Conservation (phyloP, 2,888 invertebrate genomes). For the Parapristionchus giblindavisi region DNA sequence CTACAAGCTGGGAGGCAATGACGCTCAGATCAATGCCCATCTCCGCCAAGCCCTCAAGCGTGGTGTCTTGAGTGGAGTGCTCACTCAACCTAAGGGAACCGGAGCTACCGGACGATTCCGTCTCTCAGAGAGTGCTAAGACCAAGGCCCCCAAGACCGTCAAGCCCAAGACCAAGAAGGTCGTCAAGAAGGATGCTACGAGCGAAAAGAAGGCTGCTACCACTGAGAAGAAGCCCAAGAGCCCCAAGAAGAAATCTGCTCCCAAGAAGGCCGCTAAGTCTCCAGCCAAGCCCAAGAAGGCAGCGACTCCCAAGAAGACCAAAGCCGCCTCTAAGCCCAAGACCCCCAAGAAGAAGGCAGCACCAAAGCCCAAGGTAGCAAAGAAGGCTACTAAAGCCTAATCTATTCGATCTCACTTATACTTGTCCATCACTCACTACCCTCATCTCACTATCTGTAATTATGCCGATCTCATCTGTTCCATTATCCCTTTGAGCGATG, state of each 20-base stretch:
- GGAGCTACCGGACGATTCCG: constrained; percentile 37
- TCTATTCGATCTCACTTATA: too few relatives aligned
- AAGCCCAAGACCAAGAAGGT: too few relatives aligned
- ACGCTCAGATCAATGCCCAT: constrained; percentile 33
- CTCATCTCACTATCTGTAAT: too few relatives aligned
- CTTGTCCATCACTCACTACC: too few relatives aligned
- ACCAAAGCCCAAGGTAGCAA: constrained; percentile 36
- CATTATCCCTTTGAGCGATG: too few relatives aligned
- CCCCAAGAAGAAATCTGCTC: background rate
- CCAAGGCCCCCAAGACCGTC: constrained; percentile 5
- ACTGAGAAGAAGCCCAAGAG: too few relatives aligned
- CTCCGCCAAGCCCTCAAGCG: constrained; percentile 33
- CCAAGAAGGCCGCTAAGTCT: constrained; percentile 16
- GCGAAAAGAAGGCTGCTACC: too few relatives aligned
- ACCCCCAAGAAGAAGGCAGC: constrained; percentile 42
- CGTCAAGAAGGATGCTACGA: too few relatives aligned
- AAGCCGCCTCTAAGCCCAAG: constrained; percentile 8
- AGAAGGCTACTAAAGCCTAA: too few relatives aligned
- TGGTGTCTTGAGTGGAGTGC: constrained; percentile 17
- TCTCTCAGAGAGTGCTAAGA: constrained; percentile 32
- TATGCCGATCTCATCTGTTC: too few relatives aligned
- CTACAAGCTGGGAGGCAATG: constrained; percentile 71
- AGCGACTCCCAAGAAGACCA: constrained; percentile 37
- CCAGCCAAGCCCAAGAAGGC: constrained; percentile 23
- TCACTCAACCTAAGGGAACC: constrained; percentile 37